Evolutionary conservation across 2,888 invertebrate species (phyloP).

Genomic region (Rotaria sp.): DNA sequence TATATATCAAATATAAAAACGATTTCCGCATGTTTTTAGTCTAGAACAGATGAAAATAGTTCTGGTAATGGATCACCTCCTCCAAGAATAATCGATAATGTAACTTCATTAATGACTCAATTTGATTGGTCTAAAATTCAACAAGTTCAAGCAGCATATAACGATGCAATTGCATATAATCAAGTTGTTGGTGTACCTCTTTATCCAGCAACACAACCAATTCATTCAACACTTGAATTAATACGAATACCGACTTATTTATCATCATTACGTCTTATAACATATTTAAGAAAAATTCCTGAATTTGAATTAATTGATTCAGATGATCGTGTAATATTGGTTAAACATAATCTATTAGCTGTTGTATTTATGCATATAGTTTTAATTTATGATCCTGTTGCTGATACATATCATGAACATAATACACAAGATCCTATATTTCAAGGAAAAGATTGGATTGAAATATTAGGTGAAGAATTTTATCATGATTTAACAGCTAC

Average conservation of each 20-base stretch:
- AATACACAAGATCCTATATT: not conserved
- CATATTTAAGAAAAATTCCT: not conserved
- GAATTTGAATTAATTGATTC: not conserved
- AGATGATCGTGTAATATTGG: not conserved
- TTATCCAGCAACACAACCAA: not conserved
- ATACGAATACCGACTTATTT: not conserved
- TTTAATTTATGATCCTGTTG: not conserved
- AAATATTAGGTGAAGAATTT: not conserved
- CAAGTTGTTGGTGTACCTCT: not conserved
- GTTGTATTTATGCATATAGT: not conserved
- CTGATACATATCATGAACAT: not conserved
- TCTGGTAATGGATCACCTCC: not conserved
- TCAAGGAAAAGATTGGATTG: not conserved
- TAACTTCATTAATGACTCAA: not conserved
- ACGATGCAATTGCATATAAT: not conserved
- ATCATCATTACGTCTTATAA: not conserved
- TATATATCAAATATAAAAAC: not conserved
- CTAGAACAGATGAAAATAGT: not conserved
- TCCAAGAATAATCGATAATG: not conserved
- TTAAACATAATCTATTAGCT: conserved; percentile 1
- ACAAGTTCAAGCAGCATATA: not conserved
- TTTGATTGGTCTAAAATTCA: not conserved
- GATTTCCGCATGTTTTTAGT: not conserved
- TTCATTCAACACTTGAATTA: not conserved
- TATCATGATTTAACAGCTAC: not conserved